A percentile compares a stretch with the other conserved stretches of the same genome.
Evolutionary conservation across 2,797 vertebrate genomes (phyloP).

Genomic region (Meriones psammophilus): DNA sequence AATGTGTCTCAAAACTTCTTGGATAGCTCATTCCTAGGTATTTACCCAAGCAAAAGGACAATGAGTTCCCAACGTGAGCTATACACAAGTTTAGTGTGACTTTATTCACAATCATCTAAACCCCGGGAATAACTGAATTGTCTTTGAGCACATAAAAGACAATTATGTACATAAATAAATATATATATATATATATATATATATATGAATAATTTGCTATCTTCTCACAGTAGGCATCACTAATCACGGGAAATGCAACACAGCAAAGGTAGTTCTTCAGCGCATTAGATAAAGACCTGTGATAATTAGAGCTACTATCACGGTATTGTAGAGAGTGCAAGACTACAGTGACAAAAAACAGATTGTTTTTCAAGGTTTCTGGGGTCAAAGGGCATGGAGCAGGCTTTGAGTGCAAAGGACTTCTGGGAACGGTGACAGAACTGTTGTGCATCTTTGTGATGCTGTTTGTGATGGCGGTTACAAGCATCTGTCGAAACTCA

Average conservation of each 20-base stretch:
- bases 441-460: background rate
- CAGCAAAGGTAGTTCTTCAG: background rate
- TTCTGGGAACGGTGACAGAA: background rate
- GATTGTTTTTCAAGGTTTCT: background rate
- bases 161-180: too few species aligned
- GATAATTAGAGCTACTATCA: background rate
- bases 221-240: background rate
- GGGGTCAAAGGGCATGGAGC: background rate
- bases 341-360: background rate
- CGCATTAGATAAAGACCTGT: background rate
- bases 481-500: background rate
- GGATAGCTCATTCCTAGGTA: background rate
- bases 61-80: background rate
- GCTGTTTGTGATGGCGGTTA: background rate
- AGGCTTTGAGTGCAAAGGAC: background rate
- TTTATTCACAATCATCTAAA: background rate
- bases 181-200: too few species aligned
- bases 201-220: background rate
- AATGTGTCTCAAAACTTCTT: conserved; percentile 44
- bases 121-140: background rate
- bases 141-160: background rate
- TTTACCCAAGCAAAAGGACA: conserved; percentile 22
- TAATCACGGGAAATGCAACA: background rate
- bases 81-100: background rate
- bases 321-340: background rate